Conservation (phyloP, 2,113 vertebrate genomes). For the Tenrec ecaudatus region DNA sequence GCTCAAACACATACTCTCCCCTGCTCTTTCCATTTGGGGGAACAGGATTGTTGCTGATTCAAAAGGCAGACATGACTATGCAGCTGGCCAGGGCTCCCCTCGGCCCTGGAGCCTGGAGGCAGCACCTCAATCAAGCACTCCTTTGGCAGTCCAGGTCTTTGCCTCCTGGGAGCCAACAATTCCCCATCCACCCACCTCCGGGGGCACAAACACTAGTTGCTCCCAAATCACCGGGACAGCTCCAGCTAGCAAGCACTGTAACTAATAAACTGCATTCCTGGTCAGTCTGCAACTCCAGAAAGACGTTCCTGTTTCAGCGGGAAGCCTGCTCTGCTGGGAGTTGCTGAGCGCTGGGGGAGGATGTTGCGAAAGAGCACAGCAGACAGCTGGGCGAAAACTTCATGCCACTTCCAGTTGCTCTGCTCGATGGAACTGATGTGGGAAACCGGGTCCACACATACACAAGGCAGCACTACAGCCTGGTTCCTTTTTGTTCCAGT, state of each 20-base stretch:
- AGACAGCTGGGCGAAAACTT: background rate
- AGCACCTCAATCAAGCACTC: background rate
- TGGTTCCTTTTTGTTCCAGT: background rate
- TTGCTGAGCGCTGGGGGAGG: constrained; percentile 28
- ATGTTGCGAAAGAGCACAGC: constrained; percentile 51
- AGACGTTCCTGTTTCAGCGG: constrained; percentile 75
- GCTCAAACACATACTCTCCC: constrained; percentile 41
- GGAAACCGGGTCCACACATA: constrained; percentile 35
- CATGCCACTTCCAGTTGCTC: background rate
- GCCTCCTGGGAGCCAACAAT: constrained; percentile 27
- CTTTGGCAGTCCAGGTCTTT: background rate
- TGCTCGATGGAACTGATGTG: constrained; percentile 23
- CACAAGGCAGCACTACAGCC: background rate
- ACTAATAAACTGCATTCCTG: constrained; percentile 79
- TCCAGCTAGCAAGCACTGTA: constrained; percentile 67
- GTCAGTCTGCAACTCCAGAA: constrained; percentile 55
- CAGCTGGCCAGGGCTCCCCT: background rate
- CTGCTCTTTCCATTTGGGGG: constrained; percentile 26
- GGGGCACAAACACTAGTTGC: constrained; percentile 45
- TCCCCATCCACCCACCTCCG: constrained; percentile 47
- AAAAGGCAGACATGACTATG: constrained; percentile 71
- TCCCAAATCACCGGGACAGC: constrained; percentile 73
- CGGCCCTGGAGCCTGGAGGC: constrained; percentile 40
- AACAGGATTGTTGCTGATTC: constrained; percentile 68
- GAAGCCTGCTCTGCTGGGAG: constrained; percentile 69